Evolutionary conservation across 2,888 invertebrate genomes (phyloP).

Genomic region (Arge pagana): DNA sequence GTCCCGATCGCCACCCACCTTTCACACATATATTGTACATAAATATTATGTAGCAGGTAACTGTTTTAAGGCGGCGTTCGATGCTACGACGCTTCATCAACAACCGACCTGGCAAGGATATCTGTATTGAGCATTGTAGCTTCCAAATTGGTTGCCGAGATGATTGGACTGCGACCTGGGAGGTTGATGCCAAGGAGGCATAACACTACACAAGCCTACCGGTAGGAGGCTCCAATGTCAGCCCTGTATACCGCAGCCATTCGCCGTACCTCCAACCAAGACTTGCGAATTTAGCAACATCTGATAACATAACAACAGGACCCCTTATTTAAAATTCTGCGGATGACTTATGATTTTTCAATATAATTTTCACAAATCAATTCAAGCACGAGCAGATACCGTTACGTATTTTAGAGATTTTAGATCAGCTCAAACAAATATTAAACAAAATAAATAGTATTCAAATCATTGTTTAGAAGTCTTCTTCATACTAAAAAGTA

Average conservation of each 20-base stretch:
- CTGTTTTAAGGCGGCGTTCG: constrained; percentile 53
- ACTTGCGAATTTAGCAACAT: constrained; percentile 55
- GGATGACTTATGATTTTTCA: no score
- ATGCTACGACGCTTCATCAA: constrained; percentile 55
- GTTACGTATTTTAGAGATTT: no score
- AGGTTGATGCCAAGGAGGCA: constrained; percentile 51
- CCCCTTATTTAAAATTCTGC: constrained; percentile 42
- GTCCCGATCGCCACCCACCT: constrained; percentile 44
- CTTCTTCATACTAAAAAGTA: no score
- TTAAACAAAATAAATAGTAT: constrained; percentile 2
- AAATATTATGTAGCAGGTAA: constrained; percentile 57
- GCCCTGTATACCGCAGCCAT: constrained; percentile 50
- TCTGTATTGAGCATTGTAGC: constrained; percentile 51
- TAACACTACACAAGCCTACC: constrained; percentile 57
- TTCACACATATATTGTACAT: constrained; percentile 57
- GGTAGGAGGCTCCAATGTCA: constrained; percentile 55
- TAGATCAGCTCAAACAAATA: constrained; percentile 27
- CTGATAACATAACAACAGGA: constrained; percentile 51
- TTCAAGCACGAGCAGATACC: no score
- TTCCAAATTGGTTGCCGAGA: constrained; percentile 52
- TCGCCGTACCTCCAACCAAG: constrained; percentile 51
- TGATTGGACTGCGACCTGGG: constrained; percentile 49
- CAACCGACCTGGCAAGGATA: constrained; percentile 51
- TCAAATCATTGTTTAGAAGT: no score
- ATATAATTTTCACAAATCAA: constrained; percentile 34